These are phyloP conservation scores for Drosophila quinaria DNA, from an alignment of 2,888 invertebrate species.

Conservation along the genomic window DNA sequence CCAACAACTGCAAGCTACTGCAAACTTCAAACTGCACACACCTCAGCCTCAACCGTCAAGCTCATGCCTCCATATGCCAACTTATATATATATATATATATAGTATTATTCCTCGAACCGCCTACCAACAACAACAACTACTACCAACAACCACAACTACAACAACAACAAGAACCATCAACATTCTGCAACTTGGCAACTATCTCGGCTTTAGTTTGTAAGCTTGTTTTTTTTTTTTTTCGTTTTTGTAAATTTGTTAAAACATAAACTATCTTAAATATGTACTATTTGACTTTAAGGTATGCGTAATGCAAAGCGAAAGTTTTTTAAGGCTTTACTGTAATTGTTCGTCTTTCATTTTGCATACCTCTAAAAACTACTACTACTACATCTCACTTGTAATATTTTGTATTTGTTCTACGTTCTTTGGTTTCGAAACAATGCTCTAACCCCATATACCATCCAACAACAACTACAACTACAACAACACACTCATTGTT, in stretches of 20 bases:
- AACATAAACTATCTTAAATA: conserved; percentile 36
- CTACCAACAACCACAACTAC: conserved; percentile 54
- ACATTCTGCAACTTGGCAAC: conserved; percentile 67
- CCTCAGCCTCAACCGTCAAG: conserved; percentile 60
- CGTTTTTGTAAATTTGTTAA: conserved; percentile 61
- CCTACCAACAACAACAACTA: conserved; percentile 56
- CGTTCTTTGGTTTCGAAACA: conserved; percentile 65
- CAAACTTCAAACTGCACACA: conserved; percentile 48
- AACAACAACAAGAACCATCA: conserved; percentile 47
- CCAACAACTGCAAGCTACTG: conserved; percentile 62
- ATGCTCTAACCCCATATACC: conserved; percentile 62
- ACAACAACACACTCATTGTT: conserved; percentile 50
- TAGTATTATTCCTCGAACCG: conserved; percentile 62
- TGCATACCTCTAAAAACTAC: conserved; percentile 17
- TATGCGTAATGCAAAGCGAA: conserved; percentile 31
- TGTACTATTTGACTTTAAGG: conserved; percentile 33
- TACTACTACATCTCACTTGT: conserved; percentile 41
- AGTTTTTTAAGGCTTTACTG: not conserved
- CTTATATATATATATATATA: conserved; percentile 36
- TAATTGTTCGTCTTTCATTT: conserved; percentile 26
- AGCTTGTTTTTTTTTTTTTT: conserved; percentile 52
- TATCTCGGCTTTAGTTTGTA: conserved; percentile 74
- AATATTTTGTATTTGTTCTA: conserved; percentile 64
- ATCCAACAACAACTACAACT: conserved; percentile 14
- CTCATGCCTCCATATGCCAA: conserved; percentile 52